phyloP scores from a whole-genome alignment of 1,140 invertebrate genomes.

The Brachionus paranguensis region DNA sequence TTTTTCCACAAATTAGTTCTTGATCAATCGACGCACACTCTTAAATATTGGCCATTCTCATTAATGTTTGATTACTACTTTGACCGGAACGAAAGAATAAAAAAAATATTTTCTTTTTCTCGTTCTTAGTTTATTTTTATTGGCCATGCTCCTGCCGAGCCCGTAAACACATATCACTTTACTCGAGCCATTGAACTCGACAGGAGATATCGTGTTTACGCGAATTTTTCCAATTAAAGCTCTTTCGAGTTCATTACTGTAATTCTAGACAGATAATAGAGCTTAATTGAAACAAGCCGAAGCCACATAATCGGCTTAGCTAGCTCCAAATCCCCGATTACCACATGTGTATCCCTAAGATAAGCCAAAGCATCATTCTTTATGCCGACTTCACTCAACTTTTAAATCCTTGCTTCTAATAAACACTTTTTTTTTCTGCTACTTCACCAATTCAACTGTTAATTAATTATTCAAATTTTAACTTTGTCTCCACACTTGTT shows the following conservation, averaged over 20 bases:
- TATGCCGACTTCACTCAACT: background rate
- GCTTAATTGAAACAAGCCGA: conserved; percentile 13
- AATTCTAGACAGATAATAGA: conserved; percentile 9
- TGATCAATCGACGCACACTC: conserved; percentile 2
- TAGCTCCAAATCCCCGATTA: background rate
- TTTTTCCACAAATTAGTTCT: conserved; percentile 29
- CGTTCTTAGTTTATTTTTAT: background rate
- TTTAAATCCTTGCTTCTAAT: background rate
- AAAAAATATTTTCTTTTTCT: background rate
- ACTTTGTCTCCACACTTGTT: background rate
- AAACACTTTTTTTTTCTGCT: background rate
- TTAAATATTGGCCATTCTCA: background rate
- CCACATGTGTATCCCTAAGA: background rate
- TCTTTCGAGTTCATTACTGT: conserved; percentile 3
- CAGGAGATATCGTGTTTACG: background rate
- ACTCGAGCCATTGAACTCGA: background rate
- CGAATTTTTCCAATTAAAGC: background rate
- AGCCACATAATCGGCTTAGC: background rate
- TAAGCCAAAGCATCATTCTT: background rate
- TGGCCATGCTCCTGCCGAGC: background rate
- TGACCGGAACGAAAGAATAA: background rate
- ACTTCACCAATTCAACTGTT: background rate
- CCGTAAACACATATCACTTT: background rate
- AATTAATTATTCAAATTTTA: background rate
- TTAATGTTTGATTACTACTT: background rate